phyloP scores from a whole-genome alignment of 1,140 invertebrate species.

The Linepithema humile region DNA sequence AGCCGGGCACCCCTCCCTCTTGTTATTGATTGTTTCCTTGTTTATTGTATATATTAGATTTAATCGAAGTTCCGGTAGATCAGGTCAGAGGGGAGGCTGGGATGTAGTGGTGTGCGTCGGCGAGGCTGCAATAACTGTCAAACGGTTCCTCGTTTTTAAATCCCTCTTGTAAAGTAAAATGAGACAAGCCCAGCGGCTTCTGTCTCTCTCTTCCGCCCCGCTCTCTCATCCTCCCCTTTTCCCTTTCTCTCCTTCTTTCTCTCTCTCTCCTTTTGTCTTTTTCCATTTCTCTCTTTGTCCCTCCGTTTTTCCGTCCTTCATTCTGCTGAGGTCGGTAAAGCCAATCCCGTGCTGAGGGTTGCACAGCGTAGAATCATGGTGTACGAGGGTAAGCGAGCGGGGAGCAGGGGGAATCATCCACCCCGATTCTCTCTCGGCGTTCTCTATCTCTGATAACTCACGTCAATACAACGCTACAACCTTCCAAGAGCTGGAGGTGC shows the following conservation, averaged over 20 bases:
- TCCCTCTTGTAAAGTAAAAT: slow-evolving; percentile 83
- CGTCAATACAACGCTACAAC: slow-evolving; percentile 65
- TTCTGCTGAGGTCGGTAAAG: slow-evolving; percentile 52
- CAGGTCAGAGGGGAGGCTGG: slow-evolving; percentile 48
- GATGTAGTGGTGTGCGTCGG: slow-evolving; percentile 37
- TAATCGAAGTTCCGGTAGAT: slow-evolving; percentile 76
- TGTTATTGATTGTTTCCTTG: slow-evolving; percentile 84
- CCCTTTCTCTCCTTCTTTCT: slow-evolving; percentile 11
- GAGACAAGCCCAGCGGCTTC: slow-evolving; percentile 77
- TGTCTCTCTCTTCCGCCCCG: neutral
- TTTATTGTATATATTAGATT: slow-evolving; percentile 85
- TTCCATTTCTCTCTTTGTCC: neutral
- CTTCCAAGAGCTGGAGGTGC: slow-evolving; percentile 55
- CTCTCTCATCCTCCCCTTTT: neutral
- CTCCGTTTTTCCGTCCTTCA: slow-evolving; percentile 6
- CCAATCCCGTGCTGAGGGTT: slow-evolving; percentile 57
- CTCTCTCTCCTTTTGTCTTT: neutral
- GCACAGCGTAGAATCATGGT: slow-evolving; percentile 53
- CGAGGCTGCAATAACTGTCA: slow-evolving; percentile 83
- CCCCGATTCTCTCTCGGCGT: slow-evolving; percentile 48
- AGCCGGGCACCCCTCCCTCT: slow-evolving; percentile 46
- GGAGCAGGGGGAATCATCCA: slow-evolving; percentile 43
- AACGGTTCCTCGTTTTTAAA: slow-evolving; percentile 83
- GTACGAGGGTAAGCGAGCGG: slow-evolving; percentile 55
- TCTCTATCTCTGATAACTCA: slow-evolving; percentile 71